Conservation (phyloP, 2,888 invertebrate genomes). For the Elegia similella region DNA sequence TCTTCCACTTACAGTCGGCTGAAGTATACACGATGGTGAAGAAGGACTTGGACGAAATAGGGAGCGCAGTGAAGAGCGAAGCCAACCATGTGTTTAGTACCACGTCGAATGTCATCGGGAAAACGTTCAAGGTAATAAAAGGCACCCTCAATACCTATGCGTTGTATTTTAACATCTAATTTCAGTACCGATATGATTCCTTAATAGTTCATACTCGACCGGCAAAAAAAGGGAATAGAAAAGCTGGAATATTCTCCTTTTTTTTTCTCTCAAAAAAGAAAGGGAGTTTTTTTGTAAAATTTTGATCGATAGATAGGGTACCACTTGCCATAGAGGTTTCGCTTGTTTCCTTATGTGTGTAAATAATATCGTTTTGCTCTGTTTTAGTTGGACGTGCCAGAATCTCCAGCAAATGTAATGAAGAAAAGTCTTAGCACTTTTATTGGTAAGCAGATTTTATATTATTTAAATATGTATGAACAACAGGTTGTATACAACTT, state of each 20-base stretch:
- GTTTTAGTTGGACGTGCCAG: constrained; percentile 85
- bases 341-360: too few species aligned
- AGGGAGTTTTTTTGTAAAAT: too few species aligned
- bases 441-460: constrained; percentile 72
- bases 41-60: constrained; percentile 88
- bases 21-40: constrained; percentile 89
- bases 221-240: too few species aligned
- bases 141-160: too few species aligned
- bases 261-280: too few species aligned
- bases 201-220: too few species aligned
- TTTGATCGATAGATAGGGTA: background rate
- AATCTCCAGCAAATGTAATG: constrained; percentile 87
- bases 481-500: background rate
- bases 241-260: too few species aligned
- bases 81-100: constrained; percentile 85
- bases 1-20: constrained; percentile 84
- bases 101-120: constrained; percentile 85
- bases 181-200: too few species aligned
- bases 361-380: constrained; percentile 17
- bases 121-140: constrained; percentile 85
- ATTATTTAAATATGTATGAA: constrained; percentile 7
- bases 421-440: constrained; percentile 87
- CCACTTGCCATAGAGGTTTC: background rate
- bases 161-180: too few species aligned
- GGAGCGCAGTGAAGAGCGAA: constrained; percentile 86